Conservation (phyloP, 2,113 vertebrate species). For the Ammodytes marinus region DNA sequence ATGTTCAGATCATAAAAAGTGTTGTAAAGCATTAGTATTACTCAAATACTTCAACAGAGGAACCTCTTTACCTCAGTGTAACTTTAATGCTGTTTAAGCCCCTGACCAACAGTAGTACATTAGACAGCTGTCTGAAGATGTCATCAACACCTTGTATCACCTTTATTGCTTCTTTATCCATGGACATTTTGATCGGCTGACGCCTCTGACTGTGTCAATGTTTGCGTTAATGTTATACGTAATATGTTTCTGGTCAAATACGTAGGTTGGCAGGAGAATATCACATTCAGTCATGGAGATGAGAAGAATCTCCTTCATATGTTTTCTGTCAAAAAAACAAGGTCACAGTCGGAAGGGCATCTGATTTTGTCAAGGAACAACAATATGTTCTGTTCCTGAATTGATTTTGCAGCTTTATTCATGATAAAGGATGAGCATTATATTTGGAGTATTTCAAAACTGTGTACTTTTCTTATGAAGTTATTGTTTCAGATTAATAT, state of each 20-base stretch:
- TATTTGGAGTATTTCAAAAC: too few species aligned
- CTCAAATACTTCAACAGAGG: background rate
- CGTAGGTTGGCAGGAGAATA: slow-evolving; percentile 10
- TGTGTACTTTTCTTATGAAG: too few species aligned
- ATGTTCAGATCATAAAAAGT: background rate
- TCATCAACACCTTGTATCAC: background rate
- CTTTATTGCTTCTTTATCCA: background rate
- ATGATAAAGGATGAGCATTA: background rate
- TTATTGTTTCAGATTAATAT: too few species aligned
- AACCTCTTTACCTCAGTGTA: background rate
- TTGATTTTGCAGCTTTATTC: background rate
- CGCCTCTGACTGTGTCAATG: background rate
- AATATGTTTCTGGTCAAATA: background rate
- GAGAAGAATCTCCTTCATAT: background rate
- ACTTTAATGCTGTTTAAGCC: background rate
- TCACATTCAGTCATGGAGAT: slow-evolving; percentile 2
- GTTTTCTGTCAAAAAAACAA: background rate
- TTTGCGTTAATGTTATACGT: background rate
- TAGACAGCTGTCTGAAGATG: background rate
- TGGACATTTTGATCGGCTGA: background rate
- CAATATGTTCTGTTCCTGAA: background rate
- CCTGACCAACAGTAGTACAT: background rate
- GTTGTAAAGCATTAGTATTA: background rate
- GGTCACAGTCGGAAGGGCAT: background rate
- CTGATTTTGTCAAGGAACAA: background rate